phyloP scores from a whole-genome alignment of 2,888 invertebrate genomes.

The Pristionchus entomophagus region DNA sequence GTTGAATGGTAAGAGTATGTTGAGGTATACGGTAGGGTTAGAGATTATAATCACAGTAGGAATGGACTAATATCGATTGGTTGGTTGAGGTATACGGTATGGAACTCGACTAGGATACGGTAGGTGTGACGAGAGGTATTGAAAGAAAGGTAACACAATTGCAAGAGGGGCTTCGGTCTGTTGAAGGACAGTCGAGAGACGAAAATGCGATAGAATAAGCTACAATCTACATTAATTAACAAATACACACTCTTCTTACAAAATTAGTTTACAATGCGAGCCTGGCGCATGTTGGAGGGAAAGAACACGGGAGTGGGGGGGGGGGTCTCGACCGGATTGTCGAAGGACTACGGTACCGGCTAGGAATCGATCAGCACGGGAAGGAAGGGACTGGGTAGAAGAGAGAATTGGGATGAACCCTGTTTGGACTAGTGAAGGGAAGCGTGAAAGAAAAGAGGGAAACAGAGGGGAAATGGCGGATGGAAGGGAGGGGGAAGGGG shows the following conservation, averaged over 20 bases:
- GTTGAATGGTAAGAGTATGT: background rate
- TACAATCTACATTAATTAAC: slow-evolving; percentile 31
- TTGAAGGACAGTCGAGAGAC: background rate
- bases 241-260: slow-evolving; percentile 10
- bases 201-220: slow-evolving; percentile 1
- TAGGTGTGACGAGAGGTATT: slow-evolving; percentile 19
- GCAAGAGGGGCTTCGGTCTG: slow-evolving; percentile 29
- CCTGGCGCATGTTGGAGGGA: background rate
- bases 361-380: slow-evolving; percentile 9
- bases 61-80: slow-evolving; percentile 28
- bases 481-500: background rate
- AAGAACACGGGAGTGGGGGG: background rate
- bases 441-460: slow-evolving; percentile 7
- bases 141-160: slow-evolving; percentile 6
- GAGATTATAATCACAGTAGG: slow-evolving; percentile 1
- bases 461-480: background rate
- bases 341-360: background rate
- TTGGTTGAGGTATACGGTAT: slow-evolving; percentile 8
- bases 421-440: background rate
- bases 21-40: slow-evolving; percentile 4
- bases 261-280: slow-evolving; percentile 20
- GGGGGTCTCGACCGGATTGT: background rate
- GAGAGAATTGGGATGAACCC: background rate
- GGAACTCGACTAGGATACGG: background rate
- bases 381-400: background rate